These are phyloP conservation scores for Numida meleagris DNA, from an alignment of 2,113 vertebrate genomes.

Conservation along the genomic window DNA sequence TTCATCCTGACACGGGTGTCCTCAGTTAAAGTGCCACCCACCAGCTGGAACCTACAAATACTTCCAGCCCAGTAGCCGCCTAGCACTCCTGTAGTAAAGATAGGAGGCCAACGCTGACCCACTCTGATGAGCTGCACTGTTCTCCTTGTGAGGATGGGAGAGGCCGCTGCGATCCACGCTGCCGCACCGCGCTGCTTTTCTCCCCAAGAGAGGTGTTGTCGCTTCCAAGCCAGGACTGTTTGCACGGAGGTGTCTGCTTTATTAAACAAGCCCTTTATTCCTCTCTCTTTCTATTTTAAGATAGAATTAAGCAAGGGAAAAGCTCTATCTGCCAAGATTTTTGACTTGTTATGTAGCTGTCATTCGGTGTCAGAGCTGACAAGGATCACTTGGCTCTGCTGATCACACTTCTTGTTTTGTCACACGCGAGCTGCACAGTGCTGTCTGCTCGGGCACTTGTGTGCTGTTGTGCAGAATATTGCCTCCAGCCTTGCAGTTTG, in stretches of 20 bases:
- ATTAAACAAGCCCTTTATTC: not conserved
- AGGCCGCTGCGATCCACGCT: not conserved
- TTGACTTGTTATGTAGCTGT: rapidly evolving
- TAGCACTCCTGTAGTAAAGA: not conserved
- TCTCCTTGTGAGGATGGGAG: not conserved
- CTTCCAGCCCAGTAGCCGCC: not conserved
- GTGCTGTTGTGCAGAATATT: not conserved
- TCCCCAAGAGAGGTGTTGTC: not conserved
- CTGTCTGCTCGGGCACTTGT: rapidly evolving
- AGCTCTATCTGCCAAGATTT: not conserved
- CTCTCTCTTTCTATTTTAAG: not conserved
- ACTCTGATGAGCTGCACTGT: not conserved
- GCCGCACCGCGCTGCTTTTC: not conserved
- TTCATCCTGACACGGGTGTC: not conserved
- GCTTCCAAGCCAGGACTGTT: not conserved
- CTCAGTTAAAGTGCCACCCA: not conserved
- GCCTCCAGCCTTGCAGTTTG: not conserved
- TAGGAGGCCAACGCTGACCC: not conserved
- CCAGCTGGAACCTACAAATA: not conserved
- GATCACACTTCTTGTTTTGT: not conserved
- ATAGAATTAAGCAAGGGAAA: rapidly evolving
- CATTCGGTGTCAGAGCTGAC: not conserved
- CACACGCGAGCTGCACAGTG: not conserved
- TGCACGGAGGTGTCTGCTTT: not conserved
- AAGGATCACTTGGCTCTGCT: not conserved